These are phyloP conservation scores for Rhagium mordax DNA, from an alignment of 2,888 invertebrate genomes.

Conservation along the genomic window DNA sequence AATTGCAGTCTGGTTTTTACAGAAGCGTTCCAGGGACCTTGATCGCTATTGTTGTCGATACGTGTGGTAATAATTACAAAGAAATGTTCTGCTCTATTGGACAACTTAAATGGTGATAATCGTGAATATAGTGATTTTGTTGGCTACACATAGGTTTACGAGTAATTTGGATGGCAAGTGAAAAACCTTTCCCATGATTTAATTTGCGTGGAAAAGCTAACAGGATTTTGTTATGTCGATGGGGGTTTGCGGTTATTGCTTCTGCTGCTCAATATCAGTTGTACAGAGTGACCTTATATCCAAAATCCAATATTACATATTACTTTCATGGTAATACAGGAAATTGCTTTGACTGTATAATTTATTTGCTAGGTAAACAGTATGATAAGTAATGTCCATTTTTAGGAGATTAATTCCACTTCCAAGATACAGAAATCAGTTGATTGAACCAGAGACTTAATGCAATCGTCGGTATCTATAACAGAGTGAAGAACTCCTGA, in stretches of 20 bases:
- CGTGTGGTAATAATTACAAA: neutral
- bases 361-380: too few relatives aligned
- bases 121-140: neutral
- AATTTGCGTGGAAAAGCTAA: neutral
- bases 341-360: too few relatives aligned
- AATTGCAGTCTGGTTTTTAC: slow-evolving; percentile 6
- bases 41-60: slow-evolving; percentile 3
- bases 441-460: too few relatives aligned
- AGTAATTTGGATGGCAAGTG: neutral
- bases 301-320: too few relatives aligned
- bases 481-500: too few relatives aligned
- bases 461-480: too few relatives aligned
- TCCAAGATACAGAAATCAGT: too few relatives aligned
- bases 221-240: neutral
- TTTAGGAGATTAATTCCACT: too few relatives aligned
- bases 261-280: too few relatives aligned
- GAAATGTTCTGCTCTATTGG: slow-evolving; percentile 24
- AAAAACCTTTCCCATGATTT: neutral
- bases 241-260: neutral
- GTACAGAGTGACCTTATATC: too few relatives aligned
- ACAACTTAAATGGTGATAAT: slow-evolving; percentile 1
- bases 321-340: too few relatives aligned
- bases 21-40: neutral
- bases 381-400: too few relatives aligned
- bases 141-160: neutral